Evolutionary conservation across 2,888 invertebrate species (phyloP).

Genomic region (Rhimphoctona megacephalus): DNA sequence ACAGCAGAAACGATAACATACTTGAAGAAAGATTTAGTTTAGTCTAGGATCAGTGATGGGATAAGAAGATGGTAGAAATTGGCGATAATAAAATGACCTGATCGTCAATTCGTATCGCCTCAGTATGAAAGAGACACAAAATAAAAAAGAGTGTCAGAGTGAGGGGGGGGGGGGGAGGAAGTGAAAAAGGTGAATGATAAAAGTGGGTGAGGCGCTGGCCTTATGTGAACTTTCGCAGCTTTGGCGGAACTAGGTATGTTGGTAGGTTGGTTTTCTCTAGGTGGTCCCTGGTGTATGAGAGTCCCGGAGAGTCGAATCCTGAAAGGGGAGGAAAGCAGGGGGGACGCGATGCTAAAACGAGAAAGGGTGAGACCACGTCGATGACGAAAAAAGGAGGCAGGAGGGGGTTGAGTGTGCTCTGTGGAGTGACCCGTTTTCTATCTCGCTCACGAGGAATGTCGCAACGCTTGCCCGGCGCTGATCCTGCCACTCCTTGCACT

Average conservation of each 20-base stretch:
- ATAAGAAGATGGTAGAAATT: no score
- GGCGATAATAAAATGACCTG: no score
- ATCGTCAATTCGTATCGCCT: no score
- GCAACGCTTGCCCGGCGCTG: slow-evolving; percentile 65
- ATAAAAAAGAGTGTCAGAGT: no score
- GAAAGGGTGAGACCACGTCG: slow-evolving; percentile 25
- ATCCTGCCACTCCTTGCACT: slow-evolving; percentile 31
- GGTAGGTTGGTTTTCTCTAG: slow-evolving; percentile 7
- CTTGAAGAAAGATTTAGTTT: no score
- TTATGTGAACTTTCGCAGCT: slow-evolving; percentile 22
- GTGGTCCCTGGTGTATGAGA: slow-evolving; percentile 8
- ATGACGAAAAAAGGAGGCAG: slow-evolving; percentile 9
- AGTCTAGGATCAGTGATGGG: no score
- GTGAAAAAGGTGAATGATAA: no score
- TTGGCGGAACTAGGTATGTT: slow-evolving; percentile 10
- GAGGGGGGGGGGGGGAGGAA: no score
- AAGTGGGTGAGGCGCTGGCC: slow-evolving; percentile 28
- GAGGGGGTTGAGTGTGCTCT: slow-evolving; percentile 6
- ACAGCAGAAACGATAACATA: no score
- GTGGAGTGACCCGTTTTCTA: slow-evolving; percentile 79
- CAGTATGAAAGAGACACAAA: no score
- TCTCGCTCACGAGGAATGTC: slow-evolving; percentile 73
- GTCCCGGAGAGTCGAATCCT: slow-evolving; percentile 18
- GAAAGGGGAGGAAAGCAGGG: not conserved
- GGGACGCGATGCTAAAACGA: slow-evolving; percentile 8